phyloP scores from a whole-genome alignment of 2,113 vertebrate species.

The Cricetomys ansorgei region DNA sequence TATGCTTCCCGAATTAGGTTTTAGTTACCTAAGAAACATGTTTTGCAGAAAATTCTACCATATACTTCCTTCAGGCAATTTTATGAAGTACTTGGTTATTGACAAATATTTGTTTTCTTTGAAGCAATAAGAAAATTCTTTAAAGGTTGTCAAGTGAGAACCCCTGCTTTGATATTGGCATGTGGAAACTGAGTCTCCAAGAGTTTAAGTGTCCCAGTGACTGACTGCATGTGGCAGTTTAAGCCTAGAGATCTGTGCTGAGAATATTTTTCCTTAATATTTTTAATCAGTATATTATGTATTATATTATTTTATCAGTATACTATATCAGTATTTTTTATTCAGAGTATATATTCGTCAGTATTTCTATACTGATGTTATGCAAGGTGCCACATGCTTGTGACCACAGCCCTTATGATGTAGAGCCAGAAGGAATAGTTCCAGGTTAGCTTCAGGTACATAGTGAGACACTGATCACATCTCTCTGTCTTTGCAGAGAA shows the following conservation, averaged over 20 bases:
- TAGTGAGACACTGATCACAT: background rate
- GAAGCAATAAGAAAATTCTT: background rate
- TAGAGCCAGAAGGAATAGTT: background rate
- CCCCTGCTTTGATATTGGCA: background rate
- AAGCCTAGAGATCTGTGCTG: background rate
- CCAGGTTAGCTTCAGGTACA: background rate
- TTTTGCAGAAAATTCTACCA: background rate
- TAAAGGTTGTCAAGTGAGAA: background rate
- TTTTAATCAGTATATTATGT: too few relatives aligned
- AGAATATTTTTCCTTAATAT: too few relatives aligned
- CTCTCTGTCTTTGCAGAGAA: background rate
- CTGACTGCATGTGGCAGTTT: background rate
- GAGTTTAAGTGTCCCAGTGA: background rate
- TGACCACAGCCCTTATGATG: background rate
- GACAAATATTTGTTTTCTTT: background rate
- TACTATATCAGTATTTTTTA: too few relatives aligned
- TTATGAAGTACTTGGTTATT: background rate
- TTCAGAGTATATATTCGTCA: too few relatives aligned
- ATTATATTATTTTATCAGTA: too few relatives aligned
- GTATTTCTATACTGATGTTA: background rate
- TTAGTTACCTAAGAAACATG: background rate
- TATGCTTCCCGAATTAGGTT: background rate
- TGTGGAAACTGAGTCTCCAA: background rate
- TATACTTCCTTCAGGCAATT: background rate
- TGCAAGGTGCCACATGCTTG: background rate